A percentile compares a stretch with the other conserved stretches of the same genome.
These are phyloP conservation scores for Melanotaenia parkinsoni DNA, from an alignment of 2,797 vertebrate species.

Conservation along the genomic window DNA sequence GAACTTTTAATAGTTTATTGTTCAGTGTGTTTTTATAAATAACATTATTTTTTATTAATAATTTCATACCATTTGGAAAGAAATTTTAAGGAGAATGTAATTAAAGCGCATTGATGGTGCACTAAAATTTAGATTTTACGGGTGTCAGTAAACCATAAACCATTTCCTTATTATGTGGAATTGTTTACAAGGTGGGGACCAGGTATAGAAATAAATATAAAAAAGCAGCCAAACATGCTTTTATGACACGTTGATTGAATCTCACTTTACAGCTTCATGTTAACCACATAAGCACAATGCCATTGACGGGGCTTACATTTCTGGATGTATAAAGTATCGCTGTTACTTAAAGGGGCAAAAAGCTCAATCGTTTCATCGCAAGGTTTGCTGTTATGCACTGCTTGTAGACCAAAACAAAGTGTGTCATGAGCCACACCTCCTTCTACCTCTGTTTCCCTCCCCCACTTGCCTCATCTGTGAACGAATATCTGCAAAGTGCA, in stretches of 20 bases:
- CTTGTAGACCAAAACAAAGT: too few relatives aligned
- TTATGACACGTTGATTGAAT: background rate
- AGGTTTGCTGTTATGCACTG: too few relatives aligned
- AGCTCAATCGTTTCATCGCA: too few relatives aligned
- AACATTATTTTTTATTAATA: background rate
- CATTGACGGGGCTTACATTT: background rate
- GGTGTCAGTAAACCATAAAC: constrained; percentile 38
- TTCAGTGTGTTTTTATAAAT: background rate
- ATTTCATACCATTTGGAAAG: background rate
- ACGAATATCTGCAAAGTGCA: too few relatives aligned
- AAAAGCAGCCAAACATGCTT: background rate
- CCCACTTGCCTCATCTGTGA: too few relatives aligned
- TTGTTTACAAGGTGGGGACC: constrained; percentile 29
- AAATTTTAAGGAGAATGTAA: background rate
- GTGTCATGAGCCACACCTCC: too few relatives aligned
- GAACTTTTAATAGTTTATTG: background rate
- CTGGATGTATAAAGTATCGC: background rate
- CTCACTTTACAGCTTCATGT: background rate
- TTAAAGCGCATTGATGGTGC: background rate
- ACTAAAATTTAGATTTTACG: constrained; percentile 23
- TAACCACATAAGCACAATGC: background rate
- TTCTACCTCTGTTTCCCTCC: too few relatives aligned
- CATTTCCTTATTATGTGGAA: constrained; percentile 39
- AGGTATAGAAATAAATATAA: background rate
- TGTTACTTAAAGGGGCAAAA: too few relatives aligned